These are phyloP conservation scores for Hypselothyrea guttata DNA, from an alignment of 2,888 invertebrate genomes.

Conservation along the genomic window DNA sequence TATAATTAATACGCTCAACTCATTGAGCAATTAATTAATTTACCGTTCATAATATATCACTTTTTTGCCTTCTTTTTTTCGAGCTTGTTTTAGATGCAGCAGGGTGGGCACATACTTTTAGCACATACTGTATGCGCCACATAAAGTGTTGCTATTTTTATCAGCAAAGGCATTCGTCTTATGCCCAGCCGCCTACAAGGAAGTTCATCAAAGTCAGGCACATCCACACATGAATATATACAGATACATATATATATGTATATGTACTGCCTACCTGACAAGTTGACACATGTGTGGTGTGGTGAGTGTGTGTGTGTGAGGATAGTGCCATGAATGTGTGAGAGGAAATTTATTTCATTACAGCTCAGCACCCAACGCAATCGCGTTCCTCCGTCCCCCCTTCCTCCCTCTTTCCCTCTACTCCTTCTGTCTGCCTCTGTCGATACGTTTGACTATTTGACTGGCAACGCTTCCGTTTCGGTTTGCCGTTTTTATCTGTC, in stretches of 20 bases:
- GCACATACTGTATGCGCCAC: slow-evolving; percentile 11
- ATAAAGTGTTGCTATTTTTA: slow-evolving; percentile 46
- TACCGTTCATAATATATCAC: slow-evolving; percentile 75
- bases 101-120: slow-evolving; percentile 19
- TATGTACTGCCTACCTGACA: too few relatives aligned
- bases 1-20: slow-evolving; percentile 57
- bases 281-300: background rate
- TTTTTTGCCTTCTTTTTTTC: slow-evolving; percentile 8
- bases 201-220: slow-evolving; percentile 63
- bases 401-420: background rate
- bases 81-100: slow-evolving; percentile 38
- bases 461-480: slow-evolving; percentile 49
- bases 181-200: slow-evolving; percentile 23
- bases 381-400: slow-evolving; percentile 25
- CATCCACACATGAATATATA: slow-evolving; percentile 14
- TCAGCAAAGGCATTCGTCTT: slow-evolving; percentile 25
- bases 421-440: slow-evolving; percentile 24
- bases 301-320: slow-evolving; percentile 6
- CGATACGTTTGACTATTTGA: slow-evolving; percentile 60
- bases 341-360: slow-evolving; percentile 69
- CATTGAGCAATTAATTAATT: slow-evolving; percentile 81
- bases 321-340: slow-evolving; percentile 13
- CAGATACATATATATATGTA: slow-evolving; percentile 23
- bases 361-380: slow-evolving; percentile 66
- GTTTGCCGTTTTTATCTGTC: slow-evolving; percentile 41